Evolutionary conservation across 2,888 invertebrate species (phyloP), one percentile per base, ranked within the genome.

Genomic region (Andricus quercusramuli): DNA sequence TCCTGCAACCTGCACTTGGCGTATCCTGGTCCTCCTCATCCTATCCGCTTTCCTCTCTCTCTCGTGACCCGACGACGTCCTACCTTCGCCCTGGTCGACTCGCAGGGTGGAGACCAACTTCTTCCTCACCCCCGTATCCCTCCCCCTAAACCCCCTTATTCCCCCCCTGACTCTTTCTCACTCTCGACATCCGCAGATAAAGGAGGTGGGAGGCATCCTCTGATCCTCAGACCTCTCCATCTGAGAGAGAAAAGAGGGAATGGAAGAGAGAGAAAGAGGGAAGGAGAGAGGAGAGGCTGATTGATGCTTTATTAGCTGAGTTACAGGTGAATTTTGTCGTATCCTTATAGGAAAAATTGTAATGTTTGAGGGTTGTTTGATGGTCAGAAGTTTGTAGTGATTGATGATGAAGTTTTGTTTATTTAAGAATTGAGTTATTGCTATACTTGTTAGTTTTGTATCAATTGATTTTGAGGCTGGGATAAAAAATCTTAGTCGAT

Each of bases 11-110:
- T 77, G 79, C 79, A 82, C 83, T 81, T 82, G 78, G 80, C 84
- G 85, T 86, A 83, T 83, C 84, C 84, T 85, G 79, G 68, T 74
- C 79, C 76, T 81, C 78, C 82, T 83, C 83, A 81, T 82, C 83
- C 82, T 78, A 82, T 79, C 76, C 77, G 80, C 77, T 78, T 79
- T 78, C 82, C 78, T 80, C 81, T 84, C 83, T 80, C 81, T 80
- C 83, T 82, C 88, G 89, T 89, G 90, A 90, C 89, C 89, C 88
- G 87, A 87, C 89, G 86, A 89, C 86, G 88, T 89, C 88, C 88
- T 89, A 87, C 86, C 86, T 84, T 86, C 81, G 85, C 84, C 83
- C 79, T 85, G 85, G 83, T 85, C 82, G 79, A 81, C 81, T 80
- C 59, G 82, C 81, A 83, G 86, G 87, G 86, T 86, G 86, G 84